Base-by-base conservation (phyloP, 1,140 invertebrate genomes). In the Magallana ariakensis region DNA sequence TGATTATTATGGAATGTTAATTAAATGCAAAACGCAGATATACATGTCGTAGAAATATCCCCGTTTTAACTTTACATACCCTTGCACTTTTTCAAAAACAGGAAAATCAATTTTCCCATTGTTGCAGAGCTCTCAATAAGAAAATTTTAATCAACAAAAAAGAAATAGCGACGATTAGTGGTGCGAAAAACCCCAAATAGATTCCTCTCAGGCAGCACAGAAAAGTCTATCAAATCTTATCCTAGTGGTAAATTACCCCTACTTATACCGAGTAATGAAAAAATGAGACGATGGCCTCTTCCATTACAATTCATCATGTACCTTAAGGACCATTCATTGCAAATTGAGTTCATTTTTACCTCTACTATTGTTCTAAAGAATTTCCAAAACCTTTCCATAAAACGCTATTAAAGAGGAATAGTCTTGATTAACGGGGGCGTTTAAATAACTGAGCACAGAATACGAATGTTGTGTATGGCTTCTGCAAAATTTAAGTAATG, bases 141-240 rank as follows among this genome's bases (percentile, higher is more conserved):
- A 75, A 33, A 75, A 9, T 26, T 75, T 22, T 26, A 75, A 75
- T 75, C 22, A 75, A 11, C 22, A 75, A 26, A 75, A 75, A 26
- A 11, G 33, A 75, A 60, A 13, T 75, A 75, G 15, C 33, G 66
- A 13, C 19, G 33, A 26, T 75, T 75, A 75, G 26, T 75, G 66
- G 66, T 33, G 66, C 66, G 66, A 75, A 75, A 75, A 75, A 22
- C 15, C 8, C 66, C 66, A 75, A 8, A 22, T 75, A 75, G 22
- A 9, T 3, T 75, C 66, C 66, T 33, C 22, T 15, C 66, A 10
- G 22, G 22, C 22, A 26, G 5, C 15, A 75, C 5, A 33, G 22
- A 26, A 26, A 1, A 13, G 22, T 26, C 33, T 26, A 26, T 26
- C 9, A 22, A 19, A 11, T 75, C 26, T 13, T 11, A 13, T 75